These are phyloP conservation scores for Papilio polytes DNA, from an alignment of 1,140 invertebrate species.

Conservation along the genomic window DNA sequence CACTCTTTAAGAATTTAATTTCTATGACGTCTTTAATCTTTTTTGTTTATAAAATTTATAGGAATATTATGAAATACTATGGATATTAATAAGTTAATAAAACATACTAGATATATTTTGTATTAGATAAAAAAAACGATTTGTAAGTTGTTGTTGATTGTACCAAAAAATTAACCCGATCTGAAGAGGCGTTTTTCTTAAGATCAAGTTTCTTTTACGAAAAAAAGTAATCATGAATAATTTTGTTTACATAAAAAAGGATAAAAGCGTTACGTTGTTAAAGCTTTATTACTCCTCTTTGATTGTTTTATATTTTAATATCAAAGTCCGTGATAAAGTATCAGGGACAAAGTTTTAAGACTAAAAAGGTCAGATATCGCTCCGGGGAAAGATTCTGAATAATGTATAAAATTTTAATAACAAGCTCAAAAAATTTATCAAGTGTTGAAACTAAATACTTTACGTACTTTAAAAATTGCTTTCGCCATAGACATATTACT, in stretches of 20 bases:
- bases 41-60: neutral
- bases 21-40: neutral
- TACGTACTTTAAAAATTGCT: no score
- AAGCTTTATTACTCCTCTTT: slow-evolving; percentile 2
- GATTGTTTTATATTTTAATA: slow-evolving; percentile 23
- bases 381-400: neutral
- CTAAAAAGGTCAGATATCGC: slow-evolving; percentile 22
- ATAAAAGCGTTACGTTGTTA: slow-evolving; percentile 14
- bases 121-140: neutral
- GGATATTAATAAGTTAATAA: neutral
- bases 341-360: neutral
- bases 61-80: neutral
- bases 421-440: neutral
- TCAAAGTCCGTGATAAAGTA: neutral
- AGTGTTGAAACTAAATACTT: neutral
- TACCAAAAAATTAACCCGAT: neutral
- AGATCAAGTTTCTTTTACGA: slow-evolving; percentile 1
- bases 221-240: slow-evolving; percentile 8
- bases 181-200: neutral
- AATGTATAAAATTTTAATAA: neutral
- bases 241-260: slow-evolving; percentile 16
- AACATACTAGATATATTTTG: neutral
- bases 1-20: neutral
- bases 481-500: no score
- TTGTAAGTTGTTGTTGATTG: neutral